phyloP scores from a whole-genome alignment of 1,140 invertebrate genomes.

The Phymastichus coffea region DNA sequence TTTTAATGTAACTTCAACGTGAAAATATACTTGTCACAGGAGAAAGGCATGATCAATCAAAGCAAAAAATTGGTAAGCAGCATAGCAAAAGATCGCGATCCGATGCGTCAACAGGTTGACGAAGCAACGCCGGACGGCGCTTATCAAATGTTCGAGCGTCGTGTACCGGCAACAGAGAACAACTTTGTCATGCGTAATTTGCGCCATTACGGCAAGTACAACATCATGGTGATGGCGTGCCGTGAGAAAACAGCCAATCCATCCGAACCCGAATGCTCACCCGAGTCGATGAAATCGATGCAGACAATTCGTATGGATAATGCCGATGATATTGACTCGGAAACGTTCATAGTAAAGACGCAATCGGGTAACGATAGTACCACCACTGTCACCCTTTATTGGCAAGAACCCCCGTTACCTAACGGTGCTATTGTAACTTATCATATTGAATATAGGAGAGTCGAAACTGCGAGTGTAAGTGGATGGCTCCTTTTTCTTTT shows the following conservation, averaged over 20 bases:
- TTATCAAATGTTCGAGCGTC: slow-evolving; percentile 37
- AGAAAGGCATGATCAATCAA: slow-evolving; percentile 2
- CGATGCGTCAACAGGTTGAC: neutral
- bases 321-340: slow-evolving; percentile 62
- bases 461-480: slow-evolving; percentile 64
- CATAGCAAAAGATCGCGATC: neutral
- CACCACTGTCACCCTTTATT: slow-evolving; percentile 63
- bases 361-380: slow-evolving; percentile 45
- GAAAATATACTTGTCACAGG: too few relatives aligned
- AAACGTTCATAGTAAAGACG: slow-evolving; percentile 49
- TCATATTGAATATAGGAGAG: slow-evolving; percentile 70
- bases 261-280: slow-evolving; percentile 46
- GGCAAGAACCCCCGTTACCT: slow-evolving; percentile 77
- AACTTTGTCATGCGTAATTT: slow-evolving; percentile 63
- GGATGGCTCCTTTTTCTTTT: too few relatives aligned
- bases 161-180: slow-evolving; percentile 39
- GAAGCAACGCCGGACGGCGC: slow-evolving; percentile 29
- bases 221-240: slow-evolving; percentile 72
- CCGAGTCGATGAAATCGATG: slow-evolving; percentile 47
- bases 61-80: neutral
- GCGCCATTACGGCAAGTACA: slow-evolving; percentile 73
- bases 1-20: neutral
- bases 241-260: slow-evolving; percentile 58
- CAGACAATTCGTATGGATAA: slow-evolving; percentile 55
- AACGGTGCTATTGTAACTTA: slow-evolving; percentile 87